Evolutionary conservation across 2,113 vertebrate species (phyloP).

Genomic region (Sterrhoptilus dennistouni): DNA sequence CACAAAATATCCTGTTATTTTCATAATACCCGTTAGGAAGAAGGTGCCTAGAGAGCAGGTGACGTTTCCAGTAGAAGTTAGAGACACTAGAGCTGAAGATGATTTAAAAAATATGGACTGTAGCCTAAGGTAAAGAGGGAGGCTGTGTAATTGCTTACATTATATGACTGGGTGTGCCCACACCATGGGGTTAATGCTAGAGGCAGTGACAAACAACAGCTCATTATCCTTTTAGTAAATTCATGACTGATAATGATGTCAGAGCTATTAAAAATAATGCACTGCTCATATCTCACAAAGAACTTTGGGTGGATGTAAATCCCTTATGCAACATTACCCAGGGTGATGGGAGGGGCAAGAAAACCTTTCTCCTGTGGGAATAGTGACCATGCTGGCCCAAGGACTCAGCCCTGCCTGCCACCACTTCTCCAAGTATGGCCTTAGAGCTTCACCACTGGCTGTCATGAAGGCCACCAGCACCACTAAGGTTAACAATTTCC

Average conservation of each 20-base stretch:
- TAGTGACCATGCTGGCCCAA: accelerated
- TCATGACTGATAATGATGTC: background rate
- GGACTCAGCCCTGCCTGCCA: background rate
- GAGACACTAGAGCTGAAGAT: background rate
- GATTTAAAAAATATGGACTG: background rate
- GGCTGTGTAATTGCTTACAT: accelerated
- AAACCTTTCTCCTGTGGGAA: background rate
- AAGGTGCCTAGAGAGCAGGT: background rate
- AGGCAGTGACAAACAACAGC: background rate
- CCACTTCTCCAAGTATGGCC: background rate
- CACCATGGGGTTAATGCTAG: background rate
- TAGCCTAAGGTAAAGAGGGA: background rate
- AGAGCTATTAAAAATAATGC: constrained; percentile 23
- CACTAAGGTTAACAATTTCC: background rate
- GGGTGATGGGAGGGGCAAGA: background rate
- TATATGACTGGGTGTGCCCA: background rate
- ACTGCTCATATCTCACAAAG: background rate
- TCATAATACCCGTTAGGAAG: background rate
- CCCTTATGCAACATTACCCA: background rate
- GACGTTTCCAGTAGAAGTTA: background rate
- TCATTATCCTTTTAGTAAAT: background rate
- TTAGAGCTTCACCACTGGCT: background rate
- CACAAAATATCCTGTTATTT: background rate
- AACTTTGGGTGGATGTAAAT: background rate
- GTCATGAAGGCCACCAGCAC: background rate